Evolutionary conservation across 2,888 invertebrate species (phyloP).

Genomic region (Aricia artaxerxes): DNA sequence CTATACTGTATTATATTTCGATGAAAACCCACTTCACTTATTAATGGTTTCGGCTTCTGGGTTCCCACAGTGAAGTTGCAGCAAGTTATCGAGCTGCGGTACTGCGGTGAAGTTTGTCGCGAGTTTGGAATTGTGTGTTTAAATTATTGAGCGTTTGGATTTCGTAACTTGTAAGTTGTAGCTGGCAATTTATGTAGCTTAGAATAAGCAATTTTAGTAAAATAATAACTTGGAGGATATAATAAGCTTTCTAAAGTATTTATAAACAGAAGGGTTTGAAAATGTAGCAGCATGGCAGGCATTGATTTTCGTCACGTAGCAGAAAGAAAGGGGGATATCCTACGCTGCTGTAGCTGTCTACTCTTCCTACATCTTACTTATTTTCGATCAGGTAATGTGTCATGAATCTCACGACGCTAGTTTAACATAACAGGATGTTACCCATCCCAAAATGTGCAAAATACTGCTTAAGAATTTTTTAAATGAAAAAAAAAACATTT

Average conservation of each 20-base stretch:
- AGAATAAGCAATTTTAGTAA: neutral
- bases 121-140: neutral
- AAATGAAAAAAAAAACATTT: no score
- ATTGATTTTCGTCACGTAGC: neutral
- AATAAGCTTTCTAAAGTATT: no score
- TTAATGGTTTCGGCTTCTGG: neutral
- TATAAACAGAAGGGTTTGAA: neutral
- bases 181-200: neutral
- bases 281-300: no score
- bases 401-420: no score
- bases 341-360: no score
- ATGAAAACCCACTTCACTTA: neutral
- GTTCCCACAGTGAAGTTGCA: neutral
- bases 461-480: no score
- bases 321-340: no score
- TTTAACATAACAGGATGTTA: no score
- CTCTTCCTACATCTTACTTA: no score
- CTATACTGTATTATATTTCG: neutral
- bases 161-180: neutral
- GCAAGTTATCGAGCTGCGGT: neutral
- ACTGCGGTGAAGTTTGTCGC: constrained; percentile 12
- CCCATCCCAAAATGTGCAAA: no score
- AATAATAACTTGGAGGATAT: no score
- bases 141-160: neutral
- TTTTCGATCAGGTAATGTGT: no score